These are phyloP conservation scores for Athripsodes cinereus DNA, from an alignment of 2,888 invertebrate species.

Conservation along the genomic window DNA sequence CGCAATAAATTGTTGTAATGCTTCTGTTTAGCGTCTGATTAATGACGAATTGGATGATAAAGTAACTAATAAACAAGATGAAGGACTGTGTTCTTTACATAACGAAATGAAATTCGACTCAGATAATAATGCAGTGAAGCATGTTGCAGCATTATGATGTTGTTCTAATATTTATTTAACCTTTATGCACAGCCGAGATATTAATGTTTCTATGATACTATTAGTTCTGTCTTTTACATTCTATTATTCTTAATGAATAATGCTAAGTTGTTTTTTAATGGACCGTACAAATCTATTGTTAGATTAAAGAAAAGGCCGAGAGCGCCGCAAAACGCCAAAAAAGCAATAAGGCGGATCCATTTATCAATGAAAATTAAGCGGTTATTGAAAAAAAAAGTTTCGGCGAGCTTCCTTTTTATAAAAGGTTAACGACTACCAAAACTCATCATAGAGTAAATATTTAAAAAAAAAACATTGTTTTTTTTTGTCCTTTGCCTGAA, in stretches of 20 bases:
- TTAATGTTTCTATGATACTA: slow-evolving; percentile 4
- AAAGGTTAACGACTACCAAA: slow-evolving; percentile 23
- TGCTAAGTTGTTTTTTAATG: slow-evolving; percentile 16
- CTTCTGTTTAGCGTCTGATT: no score
- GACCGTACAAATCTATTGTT: slow-evolving; percentile 15
- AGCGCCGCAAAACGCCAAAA: slow-evolving; percentile 1
- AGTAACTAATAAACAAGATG: no score
- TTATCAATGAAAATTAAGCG: slow-evolving; percentile 28
- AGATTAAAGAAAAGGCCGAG: slow-evolving; percentile 1
- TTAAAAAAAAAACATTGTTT: background rate
- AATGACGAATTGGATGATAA: no score
- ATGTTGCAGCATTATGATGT: no score
- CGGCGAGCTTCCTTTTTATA: slow-evolving; percentile 21
- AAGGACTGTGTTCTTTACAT: no score
- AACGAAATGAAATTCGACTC: no score
- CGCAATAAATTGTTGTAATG: no score
- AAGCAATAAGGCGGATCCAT: slow-evolving; percentile 21
- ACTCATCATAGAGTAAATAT: slow-evolving; percentile 16
- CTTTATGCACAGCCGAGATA: no score
- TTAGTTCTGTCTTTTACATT: slow-evolving; percentile 10
- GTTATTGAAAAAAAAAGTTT: slow-evolving; percentile 26
- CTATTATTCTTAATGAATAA: slow-evolving; percentile 8
- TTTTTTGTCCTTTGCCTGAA: slow-evolving; percentile 7
- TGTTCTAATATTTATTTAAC: no score
- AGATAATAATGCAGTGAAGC: no score